These are phyloP conservation scores for Hipposideros armiger DNA, from an alignment of 2,113 vertebrate species.

Conservation along the genomic window DNA sequence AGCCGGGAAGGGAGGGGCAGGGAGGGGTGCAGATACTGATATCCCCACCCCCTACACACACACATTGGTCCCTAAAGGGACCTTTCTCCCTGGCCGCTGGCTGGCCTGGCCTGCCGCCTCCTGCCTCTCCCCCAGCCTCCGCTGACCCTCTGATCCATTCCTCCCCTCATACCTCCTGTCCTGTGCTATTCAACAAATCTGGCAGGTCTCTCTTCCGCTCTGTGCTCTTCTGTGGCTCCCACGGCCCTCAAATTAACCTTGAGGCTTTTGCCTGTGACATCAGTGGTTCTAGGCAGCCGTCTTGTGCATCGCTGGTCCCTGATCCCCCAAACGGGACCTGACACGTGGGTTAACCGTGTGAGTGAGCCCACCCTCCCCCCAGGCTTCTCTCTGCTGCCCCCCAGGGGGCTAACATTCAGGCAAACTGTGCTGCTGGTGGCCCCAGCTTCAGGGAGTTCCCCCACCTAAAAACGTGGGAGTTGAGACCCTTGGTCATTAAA, in stretches of 20 bases:
- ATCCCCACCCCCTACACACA: not conserved
- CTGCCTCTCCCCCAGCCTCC: not conserved
- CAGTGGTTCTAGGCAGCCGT: accelerated
- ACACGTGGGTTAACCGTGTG: too few relatives aligned
- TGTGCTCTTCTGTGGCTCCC: not conserved
- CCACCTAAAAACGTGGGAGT: not conserved
- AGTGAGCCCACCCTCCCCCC: not conserved
- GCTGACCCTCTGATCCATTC: not conserved
- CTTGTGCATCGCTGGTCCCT: too few relatives aligned
- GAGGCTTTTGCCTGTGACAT: not conserved
- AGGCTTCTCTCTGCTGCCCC: not conserved
- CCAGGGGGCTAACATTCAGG: not conserved
- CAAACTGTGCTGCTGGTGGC: not conserved
- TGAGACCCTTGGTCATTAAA: not conserved
- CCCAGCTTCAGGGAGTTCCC: not conserved
- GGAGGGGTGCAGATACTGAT: not conserved
- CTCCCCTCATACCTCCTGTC: not conserved
- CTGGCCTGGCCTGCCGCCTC: not conserved
- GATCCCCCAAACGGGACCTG: not conserved
- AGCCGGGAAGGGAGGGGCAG: not conserved
- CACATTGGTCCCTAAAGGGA: not conserved
- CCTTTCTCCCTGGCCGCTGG: not conserved
- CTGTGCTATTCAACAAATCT: not conserved
- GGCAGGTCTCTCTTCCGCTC: not conserved
- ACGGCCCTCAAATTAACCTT: too few relatives aligned